phyloP scores from a whole-genome alignment of 2,113 vertebrate species.

The Pelodiscus sinensis region DNA sequence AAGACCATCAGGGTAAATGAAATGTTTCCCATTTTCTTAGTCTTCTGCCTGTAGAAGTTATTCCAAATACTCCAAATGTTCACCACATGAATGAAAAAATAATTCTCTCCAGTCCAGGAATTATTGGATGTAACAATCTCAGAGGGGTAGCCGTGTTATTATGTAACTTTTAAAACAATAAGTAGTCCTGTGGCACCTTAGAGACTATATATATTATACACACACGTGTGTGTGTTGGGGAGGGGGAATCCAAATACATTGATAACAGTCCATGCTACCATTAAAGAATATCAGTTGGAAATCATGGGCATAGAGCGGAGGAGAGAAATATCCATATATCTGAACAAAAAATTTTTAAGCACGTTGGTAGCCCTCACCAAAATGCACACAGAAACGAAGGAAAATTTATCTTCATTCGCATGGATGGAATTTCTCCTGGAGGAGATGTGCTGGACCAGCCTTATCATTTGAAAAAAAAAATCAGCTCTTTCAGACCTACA shows the following conservation, averaged over 20 bases:
- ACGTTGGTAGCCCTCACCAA: neutral
- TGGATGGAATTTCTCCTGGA: neutral
- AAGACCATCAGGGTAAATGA: neutral
- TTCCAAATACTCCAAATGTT: neutral
- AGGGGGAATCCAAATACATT: rapidly evolving
- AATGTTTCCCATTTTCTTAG: neutral
- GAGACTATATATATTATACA: too few relatives aligned
- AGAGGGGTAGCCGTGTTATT: too few relatives aligned
- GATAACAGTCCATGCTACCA: neutral
- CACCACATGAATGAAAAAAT: neutral
- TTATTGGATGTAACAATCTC: neutral
- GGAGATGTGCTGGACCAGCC: neutral
- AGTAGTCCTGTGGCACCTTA: too few relatives aligned
- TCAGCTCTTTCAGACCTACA: neutral
- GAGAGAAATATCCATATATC: too few relatives aligned
- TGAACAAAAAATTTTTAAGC: neutral
- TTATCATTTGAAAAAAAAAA: neutral
- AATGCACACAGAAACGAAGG: neutral
- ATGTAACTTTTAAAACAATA: too few relatives aligned
- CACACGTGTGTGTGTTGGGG: too few relatives aligned
- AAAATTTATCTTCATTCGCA: neutral
- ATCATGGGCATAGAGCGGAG: neutral
- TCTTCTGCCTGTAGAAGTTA: neutral
- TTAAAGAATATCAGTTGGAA: neutral
- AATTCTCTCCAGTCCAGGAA: neutral